Evolutionary conservation across 2,888 invertebrate species (phyloP).

Genomic region (Phymatocera aterrima): DNA sequence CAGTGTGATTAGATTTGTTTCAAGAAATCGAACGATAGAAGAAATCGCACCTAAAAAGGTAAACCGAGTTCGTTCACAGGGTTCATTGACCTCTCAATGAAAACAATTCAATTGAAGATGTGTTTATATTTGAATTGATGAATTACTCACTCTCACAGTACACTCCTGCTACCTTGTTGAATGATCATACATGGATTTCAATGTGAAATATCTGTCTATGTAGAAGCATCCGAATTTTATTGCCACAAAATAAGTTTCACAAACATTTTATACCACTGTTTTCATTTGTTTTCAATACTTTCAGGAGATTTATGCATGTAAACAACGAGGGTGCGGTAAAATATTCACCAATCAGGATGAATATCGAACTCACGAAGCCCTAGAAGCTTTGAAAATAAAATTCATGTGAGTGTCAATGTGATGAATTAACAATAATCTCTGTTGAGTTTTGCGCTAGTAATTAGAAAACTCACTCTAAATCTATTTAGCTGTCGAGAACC

Average conservation of each 20-base stretch:
- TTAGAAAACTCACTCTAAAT: not conserved
- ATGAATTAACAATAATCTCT: not conserved
- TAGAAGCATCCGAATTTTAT: not conserved
- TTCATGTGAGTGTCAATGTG: constrained; percentile 67
- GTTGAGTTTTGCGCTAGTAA: not conserved
- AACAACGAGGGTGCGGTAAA: constrained; percentile 71
- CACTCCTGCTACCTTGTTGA: not conserved
- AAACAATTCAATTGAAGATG: constrained; percentile 64
- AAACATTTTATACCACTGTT: constrained; percentile 22
- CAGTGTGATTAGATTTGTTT: constrained; percentile 72
- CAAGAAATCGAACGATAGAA: constrained; percentile 72
- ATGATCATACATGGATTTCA: not conserved
- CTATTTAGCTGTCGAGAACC: constrained; percentile 69
- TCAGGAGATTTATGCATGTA: constrained; percentile 71
- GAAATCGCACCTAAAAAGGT: constrained; percentile 73
- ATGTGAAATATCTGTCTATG: not conserved
- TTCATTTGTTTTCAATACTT: constrained; percentile 44
- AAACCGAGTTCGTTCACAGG: constrained; percentile 45
- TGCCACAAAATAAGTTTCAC: constrained; percentile 11
- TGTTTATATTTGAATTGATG: not conserved
- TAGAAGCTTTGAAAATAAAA: constrained; percentile 70
- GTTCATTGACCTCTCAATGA: constrained; percentile 72
- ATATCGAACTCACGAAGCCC: constrained; percentile 69
- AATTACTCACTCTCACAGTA: not conserved
- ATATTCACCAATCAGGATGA: constrained; percentile 72